Conservation (phyloP, 2,113 vertebrate species). For the Gasterosteus aculeatus region DNA sequence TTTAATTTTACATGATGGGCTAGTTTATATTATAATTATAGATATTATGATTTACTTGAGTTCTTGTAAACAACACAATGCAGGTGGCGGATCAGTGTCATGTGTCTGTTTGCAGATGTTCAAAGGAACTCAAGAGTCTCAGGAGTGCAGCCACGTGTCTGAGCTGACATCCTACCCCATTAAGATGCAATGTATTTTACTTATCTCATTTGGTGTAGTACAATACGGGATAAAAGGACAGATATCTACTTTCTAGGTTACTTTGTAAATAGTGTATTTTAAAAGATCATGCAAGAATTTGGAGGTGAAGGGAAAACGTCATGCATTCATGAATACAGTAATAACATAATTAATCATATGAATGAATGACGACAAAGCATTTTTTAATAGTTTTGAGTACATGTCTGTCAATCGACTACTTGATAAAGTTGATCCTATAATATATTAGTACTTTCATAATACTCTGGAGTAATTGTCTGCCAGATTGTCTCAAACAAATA, state of each 20-base stretch:
- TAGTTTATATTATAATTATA: constrained; percentile 15
- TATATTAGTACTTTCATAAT: background rate
- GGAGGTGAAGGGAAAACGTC: background rate
- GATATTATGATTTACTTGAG: too few relatives aligned
- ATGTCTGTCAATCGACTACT: background rate
- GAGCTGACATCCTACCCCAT: background rate
- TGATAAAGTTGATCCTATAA: background rate
- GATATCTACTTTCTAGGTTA: background rate
- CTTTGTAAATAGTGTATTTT: background rate
- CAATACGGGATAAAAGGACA: background rate
- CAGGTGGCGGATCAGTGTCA: background rate
- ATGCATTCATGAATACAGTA: background rate
- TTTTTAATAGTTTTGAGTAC: background rate
- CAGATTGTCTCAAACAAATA: background rate
- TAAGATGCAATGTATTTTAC: background rate
- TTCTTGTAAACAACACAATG: background rate
- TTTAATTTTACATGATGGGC: constrained; percentile 29
- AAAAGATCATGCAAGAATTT: background rate
- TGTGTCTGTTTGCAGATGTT: background rate
- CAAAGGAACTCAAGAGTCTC: background rate
- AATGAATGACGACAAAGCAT: background rate
- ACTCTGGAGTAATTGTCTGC: background rate
- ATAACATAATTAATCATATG: background rate
- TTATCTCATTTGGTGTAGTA: background rate
- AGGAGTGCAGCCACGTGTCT: background rate